phyloP scores from a whole-genome alignment of 1,140 invertebrate genomes.

The Apocrypta bakeri region DNA sequence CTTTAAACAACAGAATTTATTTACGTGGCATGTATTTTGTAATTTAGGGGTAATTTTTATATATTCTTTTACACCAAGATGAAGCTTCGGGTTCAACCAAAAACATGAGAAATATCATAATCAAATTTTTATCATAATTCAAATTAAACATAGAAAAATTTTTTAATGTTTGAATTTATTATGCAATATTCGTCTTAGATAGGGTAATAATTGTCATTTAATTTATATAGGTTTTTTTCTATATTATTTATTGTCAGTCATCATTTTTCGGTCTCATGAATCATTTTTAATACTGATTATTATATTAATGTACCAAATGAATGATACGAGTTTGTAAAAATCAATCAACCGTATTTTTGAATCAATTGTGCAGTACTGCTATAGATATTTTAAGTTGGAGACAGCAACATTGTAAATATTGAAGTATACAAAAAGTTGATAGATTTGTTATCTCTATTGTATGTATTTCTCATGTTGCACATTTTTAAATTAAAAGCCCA shows the following conservation, averaged over 20 bases:
- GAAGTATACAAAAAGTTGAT: conserved; percentile 49
- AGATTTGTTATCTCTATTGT: conserved; percentile 51
- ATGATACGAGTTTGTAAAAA: conserved; percentile 24
- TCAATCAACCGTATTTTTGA: conserved; percentile 34
- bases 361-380: conserved; percentile 27
- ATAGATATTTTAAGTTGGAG: conserved; percentile 46
- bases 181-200: conserved; percentile 30
- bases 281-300: conserved; percentile 34
- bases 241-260: conserved; percentile 24
- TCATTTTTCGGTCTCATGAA: conserved; percentile 32
- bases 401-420: conserved; percentile 50
- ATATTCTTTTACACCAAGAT: not conserved
- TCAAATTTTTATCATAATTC: not conserved
- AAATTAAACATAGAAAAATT: not conserved
- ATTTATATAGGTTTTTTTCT: conserved; percentile 29
- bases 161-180: conserved; percentile 38
- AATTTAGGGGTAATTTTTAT: not conserved
- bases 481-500: conserved; percentile 44
- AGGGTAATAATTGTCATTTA: conserved; percentile 22
- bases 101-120: not conserved
- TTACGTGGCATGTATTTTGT: not conserved
- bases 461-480: conserved; percentile 47
- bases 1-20: not conserved
- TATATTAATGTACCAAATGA: conserved; percentile 11
- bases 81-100: not conserved